Evolutionary conservation across 2,888 invertebrate species (phyloP).

Genomic region (Argyresthia albistria): DNA sequence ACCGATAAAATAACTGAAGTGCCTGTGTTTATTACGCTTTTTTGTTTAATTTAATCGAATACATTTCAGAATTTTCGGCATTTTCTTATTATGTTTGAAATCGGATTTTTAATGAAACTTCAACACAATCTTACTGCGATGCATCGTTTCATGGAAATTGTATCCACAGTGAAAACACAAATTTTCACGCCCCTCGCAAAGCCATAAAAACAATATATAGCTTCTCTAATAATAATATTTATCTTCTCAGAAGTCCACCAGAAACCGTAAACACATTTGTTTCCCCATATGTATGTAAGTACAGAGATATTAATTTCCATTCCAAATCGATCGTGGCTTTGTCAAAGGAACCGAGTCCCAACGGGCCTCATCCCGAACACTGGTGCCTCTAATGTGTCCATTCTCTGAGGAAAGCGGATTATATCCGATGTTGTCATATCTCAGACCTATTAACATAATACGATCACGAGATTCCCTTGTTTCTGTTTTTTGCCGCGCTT

Average conservation of each 20-base stretch:
- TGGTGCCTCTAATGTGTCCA: slow-evolving; percentile 44
- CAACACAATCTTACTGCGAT: too few relatives aligned
- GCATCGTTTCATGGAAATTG: too few relatives aligned
- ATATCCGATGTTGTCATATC: slow-evolving; percentile 61
- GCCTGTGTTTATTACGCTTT: too few relatives aligned
- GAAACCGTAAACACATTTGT: background rate
- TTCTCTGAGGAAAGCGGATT: slow-evolving; percentile 64
- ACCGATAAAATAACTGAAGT: too few relatives aligned
- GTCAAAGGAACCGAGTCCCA: slow-evolving; percentile 58
- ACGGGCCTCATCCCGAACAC: slow-evolving; percentile 20
- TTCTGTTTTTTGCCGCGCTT: slow-evolving; percentile 19
- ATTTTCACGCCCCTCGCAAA: too few relatives aligned
- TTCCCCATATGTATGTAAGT: background rate
- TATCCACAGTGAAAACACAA: too few relatives aligned
- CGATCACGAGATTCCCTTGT: slow-evolving; percentile 52
- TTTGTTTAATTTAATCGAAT: too few relatives aligned
- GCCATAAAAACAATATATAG: too few relatives aligned
- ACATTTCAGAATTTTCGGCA: too few relatives aligned
- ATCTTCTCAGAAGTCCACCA: background rate
- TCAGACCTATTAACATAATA: slow-evolving; percentile 58
- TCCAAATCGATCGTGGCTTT: slow-evolving; percentile 32
- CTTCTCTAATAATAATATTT: too few relatives aligned
- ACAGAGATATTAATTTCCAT: slow-evolving; percentile 51
- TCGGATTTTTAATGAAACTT: too few relatives aligned
- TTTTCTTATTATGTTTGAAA: too few relatives aligned